Base-by-base conservation (phyloP, 2,888 invertebrate species). In the Dicranocentrus wangi region DNA sequence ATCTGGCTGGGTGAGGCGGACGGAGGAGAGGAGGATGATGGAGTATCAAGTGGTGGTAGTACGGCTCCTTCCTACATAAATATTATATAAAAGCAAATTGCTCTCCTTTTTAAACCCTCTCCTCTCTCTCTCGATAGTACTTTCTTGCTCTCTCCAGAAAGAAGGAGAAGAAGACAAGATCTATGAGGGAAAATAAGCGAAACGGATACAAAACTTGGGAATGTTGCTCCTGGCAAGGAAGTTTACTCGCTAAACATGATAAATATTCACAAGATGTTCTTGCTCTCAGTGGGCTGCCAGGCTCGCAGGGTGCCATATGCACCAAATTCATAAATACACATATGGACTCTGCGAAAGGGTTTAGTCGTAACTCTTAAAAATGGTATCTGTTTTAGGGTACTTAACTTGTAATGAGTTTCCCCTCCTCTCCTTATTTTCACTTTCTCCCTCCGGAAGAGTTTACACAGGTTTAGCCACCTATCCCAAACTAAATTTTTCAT, bases 11-110 rank as follows among this genome's bases (percentile, higher is more conserved):
- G 43, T 28, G 28, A 58, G 70, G 71, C 53, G 72, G 25, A 80
- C 39, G 69, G 39, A n/a, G 19, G 42, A 61, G 47, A 51, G 51
- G 55, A 69, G 28, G 61, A 63, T 28, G 28, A 71, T 71, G 61
- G 43, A 60, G 60, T 58, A 71, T 70, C 58, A 70, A 70, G 70
- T 43, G 47, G 71, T 58, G 71, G 58, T 70, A n/a, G n/a, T n/a
- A n/a, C n/a, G n/a, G 32, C 32, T 32, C n/a, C n/a, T 32, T 32
- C 60, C 58, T 47, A 39, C 61, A 61, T 71, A 71, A 72, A 63
- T 71, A 71, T 60, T 61, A 23, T 71, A 60, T 32, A 13, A 51
- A 58, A 71, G 60, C 43, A 69, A 69, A 69, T 69, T 69, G 69
- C 15, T 69, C 55, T 55, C 58, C 69, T 25, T 21, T 13, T 32